Evolutionary conservation across 2,797 vertebrate genomes (phyloP), one percentile per base, ranked within the genome.

Genomic region (Tinamus major): DNA sequence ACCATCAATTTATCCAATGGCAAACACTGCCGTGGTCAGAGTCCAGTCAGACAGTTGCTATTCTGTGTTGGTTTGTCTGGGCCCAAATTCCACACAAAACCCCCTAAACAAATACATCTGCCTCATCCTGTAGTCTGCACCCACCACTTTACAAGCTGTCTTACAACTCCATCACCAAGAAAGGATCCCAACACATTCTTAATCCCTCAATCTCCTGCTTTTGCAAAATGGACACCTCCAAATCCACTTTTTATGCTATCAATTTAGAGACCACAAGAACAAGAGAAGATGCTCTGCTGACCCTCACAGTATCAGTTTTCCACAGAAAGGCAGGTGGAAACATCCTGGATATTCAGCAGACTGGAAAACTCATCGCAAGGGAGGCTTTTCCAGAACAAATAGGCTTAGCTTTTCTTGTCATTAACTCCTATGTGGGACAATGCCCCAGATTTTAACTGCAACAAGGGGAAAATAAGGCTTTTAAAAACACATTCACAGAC

Each of bases 391-490:
- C 39, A 74, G 63, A 5, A 83, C 44, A 86, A 39, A 31, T 56
- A 88, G 56, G 48, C 33, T 87, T 69, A 85, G 20, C 9, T 92
- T 61, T 80, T 79, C 46, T 86, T 85, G 19, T 68, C 15, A 72
- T 83, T 95, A 92, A 87, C 35, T 87, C 61, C 51, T 74, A 41
- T 9, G 31, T 42, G 62, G 83, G 68, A 79, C 89, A 96, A 87
- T 65, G 89, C n/a, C 71, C 91, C 64, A 90, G 70, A 95, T 96
- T 95, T 94, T 94, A 92, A 74, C 74, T 68, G 55, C 80, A 80
- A 79, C 74, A 80, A 35, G 48, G 53, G 68, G 31, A 27, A 81
- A 92, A 90, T 56, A 79, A 87, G 65, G 76, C 53, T 91, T 95
- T 94, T 76, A 92, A 96, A 92, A 90, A 94, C 69, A 56, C 85